Base-by-base conservation (phyloP, 2,113 vertebrate genomes). In the Macrotus californicus region DNA sequence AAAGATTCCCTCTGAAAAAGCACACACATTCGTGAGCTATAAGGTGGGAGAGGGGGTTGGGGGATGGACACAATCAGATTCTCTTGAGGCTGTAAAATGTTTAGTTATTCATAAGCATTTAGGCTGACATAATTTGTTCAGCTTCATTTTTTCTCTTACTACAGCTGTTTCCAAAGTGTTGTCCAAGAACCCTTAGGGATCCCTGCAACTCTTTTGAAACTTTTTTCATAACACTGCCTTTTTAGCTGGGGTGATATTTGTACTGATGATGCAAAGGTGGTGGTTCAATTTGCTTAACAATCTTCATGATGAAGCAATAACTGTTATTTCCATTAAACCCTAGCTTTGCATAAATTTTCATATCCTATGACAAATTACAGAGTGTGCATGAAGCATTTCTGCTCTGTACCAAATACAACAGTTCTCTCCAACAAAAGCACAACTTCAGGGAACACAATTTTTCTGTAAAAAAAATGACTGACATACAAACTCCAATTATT, bases 21-120 rank as follows among this genome's bases (percentile, higher is more conserved):
- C 5, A 41, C 16, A 50, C 75, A 36, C 7, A n/a, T 21, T 21
- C 1, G 16, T 6, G 34, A 83, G 50, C 19, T 34, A 83, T 19
- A 8, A 0, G 15, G 0, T 2, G 34, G 24, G 0, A 3, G 29
- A 7, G 24, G 5, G 1, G 5, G 22, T 15, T 0, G 7, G 9
- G 15, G 1, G 6, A 46, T 1, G 4, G 21, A 8, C 1, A 81
- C 26, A 34, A 24, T 34, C 10, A 41, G n/a, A 52, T 21, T 34
- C 66, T 54, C 39, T 46, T 16, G 6, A 69, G 48, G 52, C 52
- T 36, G 5, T 22, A 14, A 34, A 56, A 7, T 5, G 24, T 29
- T 34, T 16, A 66, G 24, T 5, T 48, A 66, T 43, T 34, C 15
- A 22, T 19, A 59, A 92, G 41, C 18, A 67, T 9, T 48, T 2